Percentiles rank a stretch among this genome's conserved stretches.
These are phyloP conservation scores for Elaeidobius kamerunicus DNA, from an alignment of 2,888 invertebrate species.

Conservation along the genomic window DNA sequence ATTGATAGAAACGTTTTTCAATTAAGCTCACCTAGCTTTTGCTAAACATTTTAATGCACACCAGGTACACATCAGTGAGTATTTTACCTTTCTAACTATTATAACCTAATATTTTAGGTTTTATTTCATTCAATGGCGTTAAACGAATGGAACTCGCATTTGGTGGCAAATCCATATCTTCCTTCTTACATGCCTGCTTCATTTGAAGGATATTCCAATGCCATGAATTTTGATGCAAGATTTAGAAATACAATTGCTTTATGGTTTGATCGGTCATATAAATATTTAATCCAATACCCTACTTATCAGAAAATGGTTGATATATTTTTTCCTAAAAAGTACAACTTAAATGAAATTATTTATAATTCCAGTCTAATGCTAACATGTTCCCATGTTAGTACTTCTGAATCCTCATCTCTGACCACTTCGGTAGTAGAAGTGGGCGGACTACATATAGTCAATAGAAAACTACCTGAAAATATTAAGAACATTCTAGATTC, in stretches of 20 bases:
- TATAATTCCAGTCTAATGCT: slow-evolving; percentile 40
- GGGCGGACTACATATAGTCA: slow-evolving; percentile 53
- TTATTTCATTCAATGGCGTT: slow-evolving; percentile 48
- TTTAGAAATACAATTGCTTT: slow-evolving; percentile 51
- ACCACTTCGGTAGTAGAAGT: slow-evolving; percentile 56
- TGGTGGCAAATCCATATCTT: slow-evolving; percentile 50
- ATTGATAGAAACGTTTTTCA: slow-evolving; percentile 50
- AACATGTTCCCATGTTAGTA: slow-evolving; percentile 51
- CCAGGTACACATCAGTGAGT: slow-evolving; percentile 20
- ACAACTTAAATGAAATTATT: slow-evolving; percentile 37
- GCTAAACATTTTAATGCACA: slow-evolving; percentile 43
- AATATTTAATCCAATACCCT: slow-evolving; percentile 34
- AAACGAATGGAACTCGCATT: slow-evolving; percentile 49
- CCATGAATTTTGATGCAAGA: slow-evolving; percentile 54
- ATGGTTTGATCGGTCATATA: slow-evolving; percentile 37
- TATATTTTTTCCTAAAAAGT: slow-evolving; percentile 40
- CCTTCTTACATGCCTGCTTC: slow-evolving; percentile 53
- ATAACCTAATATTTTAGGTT: slow-evolving; percentile 7
- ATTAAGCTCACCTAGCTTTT: slow-evolving; percentile 49
- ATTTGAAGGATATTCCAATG: slow-evolving; percentile 47
- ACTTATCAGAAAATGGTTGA: slow-evolving; percentile 38
- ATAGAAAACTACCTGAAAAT: slow-evolving; percentile 37
- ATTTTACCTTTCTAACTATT: slow-evolving; percentile 22
- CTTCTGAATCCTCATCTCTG: slow-evolving; percentile 50
- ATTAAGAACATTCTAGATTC: slow-evolving; percentile 44